Base-by-base conservation (phyloP, 2,797 vertebrate genomes). In the Xerus rutilus region DNA sequence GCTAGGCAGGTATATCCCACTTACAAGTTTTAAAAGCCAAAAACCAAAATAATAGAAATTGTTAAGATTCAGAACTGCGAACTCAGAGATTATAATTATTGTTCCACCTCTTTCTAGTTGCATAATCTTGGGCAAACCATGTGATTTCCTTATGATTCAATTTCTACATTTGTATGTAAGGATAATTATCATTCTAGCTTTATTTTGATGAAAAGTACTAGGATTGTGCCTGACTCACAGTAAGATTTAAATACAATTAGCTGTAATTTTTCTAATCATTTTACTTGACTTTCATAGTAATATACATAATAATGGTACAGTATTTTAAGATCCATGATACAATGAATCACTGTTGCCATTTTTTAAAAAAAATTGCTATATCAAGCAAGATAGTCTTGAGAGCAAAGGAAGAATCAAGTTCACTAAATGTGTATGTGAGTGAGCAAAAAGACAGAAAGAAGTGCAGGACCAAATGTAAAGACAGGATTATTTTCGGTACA, bases 171-270 rank as follows among this genome's bases (percentile, higher is more conserved):
- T 92, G 4, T 92, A 85, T 88, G 39, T 65, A 21, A 83, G 20
- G 8, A n/a, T 81, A 77, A 77, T 64, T 32, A 57, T 76, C 28
- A 28, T 89, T 32, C 13, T 62, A 89, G 25, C 28, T 93, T 86
- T 86, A 32, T 88, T 92, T 47, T 82, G 78, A 89, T 47, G 39
- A 96, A 79, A 95, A 86, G 6, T 54, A 89, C 21, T 65, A 67
- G 2, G 78, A 85, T 4, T 74, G 20, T 54, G 57, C 5, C 59
- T 84, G 35, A 12, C 18, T 91, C 23, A 86, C 43, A 79, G 54
- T 28, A 91, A 94, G 25, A 90, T 57, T 79, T 49, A 83, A 86
- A 95, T 90, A 67, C 20, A 77, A 59, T 78, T 85, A 59, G 9
- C 43, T 69, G 10, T 47, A 79, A 45, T 83, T 92, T 90, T 74